Evolutionary conservation across 2,797 vertebrate species (phyloP), one percentile per base, ranked within the genome.

Genomic region (Sebastes variabilis): DNA sequence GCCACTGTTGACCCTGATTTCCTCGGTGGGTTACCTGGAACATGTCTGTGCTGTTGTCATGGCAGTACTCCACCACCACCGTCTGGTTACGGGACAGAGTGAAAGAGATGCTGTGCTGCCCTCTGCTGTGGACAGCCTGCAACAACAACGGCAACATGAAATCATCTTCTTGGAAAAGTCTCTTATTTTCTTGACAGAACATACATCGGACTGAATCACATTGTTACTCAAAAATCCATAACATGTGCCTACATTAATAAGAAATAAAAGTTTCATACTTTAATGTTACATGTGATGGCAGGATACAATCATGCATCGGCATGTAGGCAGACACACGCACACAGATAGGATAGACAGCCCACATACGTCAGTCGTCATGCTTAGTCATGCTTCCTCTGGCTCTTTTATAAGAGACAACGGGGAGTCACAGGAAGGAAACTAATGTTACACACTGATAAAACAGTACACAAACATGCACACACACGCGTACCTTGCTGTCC

Each of bases 101-200:
- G 88, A 97, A 99, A 27, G 98, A 99, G 92, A 99, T 97, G 81
- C 98, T 99, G 95, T 99, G 98, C 90, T 99, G 98, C 89, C 98
- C 97, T 94, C 96, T 99, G 91, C 97, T 98, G 96, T 97, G 97
- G 90, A 99, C 96, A 1, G 96, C 98, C 98, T 99, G 94, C 66
- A 95, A 94, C 58, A 59, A 87, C 87, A 93, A 68, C 36, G 58
- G 77, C 65, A 58, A 66, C 27, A 74, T 9, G 9, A 1, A 38
- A 11, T 67, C 24, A 10, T 76, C 18, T 29, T 83, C 4, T 38
- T 61, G 54, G 62, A 74, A 16, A 30, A 46, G 18, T 69, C 52
- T 66, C 60, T 76, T 1, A 24, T 67, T 4, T 62, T 74, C n/a
- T 20, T 27, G 2, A 62, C 16, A 16, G n/a, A 11, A 30, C 7